A percentile compares a stretch with the other conserved stretches of the same genome.
These are phyloP conservation scores for Eulemur albifrons DNA, from an alignment of 2,797 vertebrate species.

Conservation along the genomic window DNA sequence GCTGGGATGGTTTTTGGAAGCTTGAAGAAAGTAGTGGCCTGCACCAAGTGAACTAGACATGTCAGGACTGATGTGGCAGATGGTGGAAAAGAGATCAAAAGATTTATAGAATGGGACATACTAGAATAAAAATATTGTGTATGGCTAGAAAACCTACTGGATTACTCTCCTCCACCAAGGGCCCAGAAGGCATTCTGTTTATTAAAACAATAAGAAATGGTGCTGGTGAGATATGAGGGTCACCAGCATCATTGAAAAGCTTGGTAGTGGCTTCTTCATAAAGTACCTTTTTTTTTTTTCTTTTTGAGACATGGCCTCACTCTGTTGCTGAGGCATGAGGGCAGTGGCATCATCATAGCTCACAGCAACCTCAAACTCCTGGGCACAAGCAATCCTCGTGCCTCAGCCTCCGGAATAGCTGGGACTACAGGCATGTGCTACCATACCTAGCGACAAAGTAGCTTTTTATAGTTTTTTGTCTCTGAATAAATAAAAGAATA, in stretches of 20 bases:
- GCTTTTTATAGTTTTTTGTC: neutral
- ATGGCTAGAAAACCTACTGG: neutral
- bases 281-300: neutral
- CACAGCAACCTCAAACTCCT: neutral
- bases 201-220: neutral
- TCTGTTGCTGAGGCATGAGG: neutral
- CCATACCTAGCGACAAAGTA: neutral
- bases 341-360: neutral
- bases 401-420: neutral
- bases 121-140: neutral
- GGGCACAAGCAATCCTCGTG: neutral
- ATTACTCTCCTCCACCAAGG: too few species aligned
- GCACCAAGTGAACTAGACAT: neutral
- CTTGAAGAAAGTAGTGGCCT: neutral
- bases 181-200: neutral
- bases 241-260: neutral
- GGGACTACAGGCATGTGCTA: neutral
- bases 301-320: neutral
- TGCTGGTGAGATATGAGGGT: neutral
- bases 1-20: neutral
- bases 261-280: neutral
- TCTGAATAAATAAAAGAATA: neutral
- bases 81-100: neutral
- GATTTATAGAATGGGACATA: neutral
- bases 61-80: neutral